Conservation (phyloP, 2,797 vertebrate species). For the Cynodonichthys magdalenae region DNA sequence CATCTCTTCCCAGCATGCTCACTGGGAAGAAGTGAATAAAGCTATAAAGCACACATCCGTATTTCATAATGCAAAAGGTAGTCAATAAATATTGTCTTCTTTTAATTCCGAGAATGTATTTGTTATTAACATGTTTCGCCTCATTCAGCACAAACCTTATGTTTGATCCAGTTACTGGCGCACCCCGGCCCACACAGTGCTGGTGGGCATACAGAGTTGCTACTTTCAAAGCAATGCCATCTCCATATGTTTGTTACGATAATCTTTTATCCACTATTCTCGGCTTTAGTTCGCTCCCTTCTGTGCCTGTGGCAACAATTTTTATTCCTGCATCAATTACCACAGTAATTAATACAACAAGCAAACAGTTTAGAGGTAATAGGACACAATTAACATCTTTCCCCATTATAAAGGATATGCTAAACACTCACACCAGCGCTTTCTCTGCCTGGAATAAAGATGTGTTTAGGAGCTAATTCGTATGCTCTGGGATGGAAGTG, state of each 20-base stretch:
- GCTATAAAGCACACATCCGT: no score
- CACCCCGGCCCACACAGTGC: conserved; percentile 70
- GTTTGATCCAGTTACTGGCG: conserved; percentile 31
- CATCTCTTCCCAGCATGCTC: no score
- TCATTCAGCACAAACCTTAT: conserved; percentile 32
- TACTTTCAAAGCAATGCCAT: conserved; percentile 88
- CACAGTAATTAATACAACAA: conserved; percentile 99
- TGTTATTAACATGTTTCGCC: conserved; percentile 17
- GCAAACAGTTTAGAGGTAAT: conserved; percentile 99
- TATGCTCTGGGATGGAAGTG: conserved; percentile 87
- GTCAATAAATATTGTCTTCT: neutral
- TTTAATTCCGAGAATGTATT: neutral
- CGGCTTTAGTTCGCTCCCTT: conserved; percentile 86
- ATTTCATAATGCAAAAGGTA: no score
- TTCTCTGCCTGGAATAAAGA: conserved; percentile 91
- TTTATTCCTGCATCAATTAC: conserved; percentile 99
- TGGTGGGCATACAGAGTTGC: conserved; percentile 79
- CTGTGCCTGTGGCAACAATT: conserved; percentile 96
- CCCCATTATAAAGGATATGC: conserved; percentile 94
- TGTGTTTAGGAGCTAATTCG: conserved; percentile 93
- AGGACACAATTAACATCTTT: conserved; percentile 99
- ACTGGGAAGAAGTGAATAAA: no score
- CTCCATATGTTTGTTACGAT: conserved; percentile 92
- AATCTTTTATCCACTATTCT: conserved; percentile 93
- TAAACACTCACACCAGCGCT: conserved; percentile 90